Evolutionary conservation across 2,888 invertebrate genomes (phyloP).

Genomic region (Agrilus mali): DNA sequence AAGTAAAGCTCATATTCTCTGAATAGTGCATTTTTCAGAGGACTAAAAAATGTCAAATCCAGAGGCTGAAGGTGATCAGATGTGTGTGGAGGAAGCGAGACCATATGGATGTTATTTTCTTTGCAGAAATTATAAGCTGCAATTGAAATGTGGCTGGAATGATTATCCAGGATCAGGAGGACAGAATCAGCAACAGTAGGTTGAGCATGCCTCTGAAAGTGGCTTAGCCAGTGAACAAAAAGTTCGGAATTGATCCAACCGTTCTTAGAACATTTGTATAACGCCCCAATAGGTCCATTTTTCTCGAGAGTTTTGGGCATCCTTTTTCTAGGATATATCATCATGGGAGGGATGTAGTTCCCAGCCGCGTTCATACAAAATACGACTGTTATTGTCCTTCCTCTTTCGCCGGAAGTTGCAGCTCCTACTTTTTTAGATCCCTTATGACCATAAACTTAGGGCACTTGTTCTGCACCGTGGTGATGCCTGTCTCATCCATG

Average conservation of each 20-base stretch:
- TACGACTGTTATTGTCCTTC: constrained; percentile 5
- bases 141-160: too few relatives aligned
- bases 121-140: too few relatives aligned
- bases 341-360: constrained; percentile 2
- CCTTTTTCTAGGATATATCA: constrained; percentile 3
- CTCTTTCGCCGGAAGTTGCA: constrained; percentile 3
- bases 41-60: too few relatives aligned
- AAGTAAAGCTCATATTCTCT: too few relatives aligned
- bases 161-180: too few relatives aligned
- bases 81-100: too few relatives aligned
- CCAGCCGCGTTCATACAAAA: constrained; percentile 1
- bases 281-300: constrained; percentile 7
- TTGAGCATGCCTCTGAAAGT: constrained; percentile 2
- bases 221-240: constrained; percentile 1
- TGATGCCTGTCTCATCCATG: too few relatives aligned
- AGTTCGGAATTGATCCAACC: constrained; percentile 3
- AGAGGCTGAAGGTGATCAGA: too few relatives aligned
- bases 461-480: constrained; percentile 2
- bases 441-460: background rate
- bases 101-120: too few relatives aligned
- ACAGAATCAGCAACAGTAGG: constrained; percentile 2
- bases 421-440: constrained; percentile 3
- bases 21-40: too few relatives aligned
- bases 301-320: constrained; percentile 3
- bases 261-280: constrained; percentile 8